Percentiles rank a stretch among this genome's conserved stretches.
phyloP scores from a whole-genome alignment of 2,888 invertebrate genomes.

The Drosophila recens region DNA sequence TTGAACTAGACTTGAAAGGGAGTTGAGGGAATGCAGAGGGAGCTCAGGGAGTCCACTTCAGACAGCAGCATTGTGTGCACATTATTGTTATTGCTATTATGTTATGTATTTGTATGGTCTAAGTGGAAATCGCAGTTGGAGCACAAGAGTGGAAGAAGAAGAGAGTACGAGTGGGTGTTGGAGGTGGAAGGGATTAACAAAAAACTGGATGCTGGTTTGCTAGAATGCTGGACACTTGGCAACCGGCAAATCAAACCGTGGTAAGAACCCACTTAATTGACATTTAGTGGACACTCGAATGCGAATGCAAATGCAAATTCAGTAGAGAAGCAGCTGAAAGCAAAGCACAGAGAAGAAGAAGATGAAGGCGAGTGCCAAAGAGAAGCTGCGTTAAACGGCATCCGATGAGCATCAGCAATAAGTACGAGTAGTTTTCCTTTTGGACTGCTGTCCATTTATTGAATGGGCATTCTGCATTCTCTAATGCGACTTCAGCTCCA shows the following conservation, averaged over 20 bases:
- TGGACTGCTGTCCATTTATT: conserved; percentile 63
- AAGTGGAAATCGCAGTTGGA: conserved; percentile 73
- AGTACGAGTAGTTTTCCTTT: conserved; percentile 69
- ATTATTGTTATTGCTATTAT: conserved; percentile 78
- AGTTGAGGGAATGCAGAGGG: not conserved
- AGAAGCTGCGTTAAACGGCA: conserved; percentile 66
- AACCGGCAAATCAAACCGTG: conserved; percentile 72
- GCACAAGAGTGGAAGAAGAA: conserved; percentile 29
- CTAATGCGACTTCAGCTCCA: conserved; percentile 64
- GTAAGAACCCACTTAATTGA: conserved; percentile 81
- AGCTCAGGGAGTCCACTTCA: conserved; percentile 40
- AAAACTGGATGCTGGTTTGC: conserved; percentile 32
- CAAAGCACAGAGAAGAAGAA: not conserved
- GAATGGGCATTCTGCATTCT: conserved; percentile 61
- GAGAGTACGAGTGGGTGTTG: conserved; percentile 25
- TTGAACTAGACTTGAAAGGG: not conserved
- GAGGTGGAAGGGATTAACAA: conserved; percentile 24
- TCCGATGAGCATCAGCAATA: conserved; percentile 65
- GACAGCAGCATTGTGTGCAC: conserved; percentile 57
- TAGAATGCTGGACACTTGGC: conserved; percentile 52
- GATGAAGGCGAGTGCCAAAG: conserved; percentile 52
- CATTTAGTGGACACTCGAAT: conserved; percentile 83
- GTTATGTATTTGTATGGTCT: conserved; percentile 70
- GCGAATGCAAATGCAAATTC: conserved; percentile 58
- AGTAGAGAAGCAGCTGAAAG: conserved; percentile 17